These are phyloP conservation scores for Scelioninae gen. 1 DNA, from an alignment of 2,888 invertebrate species.

Conservation along the genomic window DNA sequence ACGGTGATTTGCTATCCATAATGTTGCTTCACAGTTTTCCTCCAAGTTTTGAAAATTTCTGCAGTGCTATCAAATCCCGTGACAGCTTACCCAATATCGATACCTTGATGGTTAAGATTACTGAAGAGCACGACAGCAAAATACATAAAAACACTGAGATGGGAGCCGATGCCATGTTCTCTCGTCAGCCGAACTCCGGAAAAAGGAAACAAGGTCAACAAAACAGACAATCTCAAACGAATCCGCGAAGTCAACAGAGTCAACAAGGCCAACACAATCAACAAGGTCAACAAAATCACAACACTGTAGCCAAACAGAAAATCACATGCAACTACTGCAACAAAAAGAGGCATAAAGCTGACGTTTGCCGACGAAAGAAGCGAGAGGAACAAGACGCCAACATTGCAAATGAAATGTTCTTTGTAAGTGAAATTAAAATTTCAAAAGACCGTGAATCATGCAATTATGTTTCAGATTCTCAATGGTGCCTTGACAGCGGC, in stretches of 20 bases:
- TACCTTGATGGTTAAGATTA: conserved; percentile 2
- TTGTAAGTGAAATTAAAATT: background rate
- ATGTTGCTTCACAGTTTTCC: conserved; percentile 47
- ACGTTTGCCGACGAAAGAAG: conserved; percentile 21
- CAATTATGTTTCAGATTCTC: background rate
- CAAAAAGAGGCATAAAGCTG: conserved; percentile 18
- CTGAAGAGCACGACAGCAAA: conserved; percentile 12
- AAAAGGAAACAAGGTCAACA: background rate
- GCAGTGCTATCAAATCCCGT: conserved; percentile 55
- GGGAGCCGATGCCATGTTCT: conserved; percentile 22
- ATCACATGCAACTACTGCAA: conserved; percentile 32
- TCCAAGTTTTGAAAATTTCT: conserved; percentile 39
- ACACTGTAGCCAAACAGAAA: too few species aligned
- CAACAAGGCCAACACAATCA: background rate
- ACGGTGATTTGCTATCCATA: conserved; percentile 31
- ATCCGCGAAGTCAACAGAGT: background rate
- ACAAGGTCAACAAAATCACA: too few species aligned
- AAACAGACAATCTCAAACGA: background rate
- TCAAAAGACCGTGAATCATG: background rate
- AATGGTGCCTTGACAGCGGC: conserved; percentile 41
- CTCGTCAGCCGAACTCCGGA: conserved; percentile 11
- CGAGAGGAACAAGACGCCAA: conserved; percentile 28
- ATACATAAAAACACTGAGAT: background rate
- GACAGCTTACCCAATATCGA: conserved; percentile 51
- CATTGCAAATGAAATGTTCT: conserved; percentile 17